Evolutionary conservation across 2,113 vertebrate genomes (phyloP), one percentile per base, ranked within the genome.

Genomic region (Trichomycterus rosablanca): DNA sequence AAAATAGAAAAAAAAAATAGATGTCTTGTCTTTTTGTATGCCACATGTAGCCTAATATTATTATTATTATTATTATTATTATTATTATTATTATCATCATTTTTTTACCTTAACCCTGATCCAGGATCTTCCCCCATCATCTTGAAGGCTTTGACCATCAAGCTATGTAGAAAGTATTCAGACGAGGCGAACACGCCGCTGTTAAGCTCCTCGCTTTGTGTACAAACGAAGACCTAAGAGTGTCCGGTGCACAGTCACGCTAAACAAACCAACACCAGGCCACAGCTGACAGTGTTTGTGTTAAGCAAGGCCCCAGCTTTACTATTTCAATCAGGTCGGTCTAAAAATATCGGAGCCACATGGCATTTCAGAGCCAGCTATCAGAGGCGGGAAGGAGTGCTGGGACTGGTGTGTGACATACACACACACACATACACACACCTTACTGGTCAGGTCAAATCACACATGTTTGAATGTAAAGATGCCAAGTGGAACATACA

Each of bases 331-430:
- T 85, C 78, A 69, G 75, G 74, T 75, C 40, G 6, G 44, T 83
- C 92, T 93, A 93, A 90, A 93, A 93, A 95, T 93, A 97, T 86
- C 82, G 48, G 68, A 80, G 89, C 89, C 87, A 78, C 91, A 89
- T 88, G 82, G 83, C 84, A 86, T 88, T 91, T 87, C 84, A 59
- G 51, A 67, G 37, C 74, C 78, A 59, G 74, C 80, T 84, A 86
- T 70, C 62, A 76, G 51, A 69, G n/a, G n/a, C n/a, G n/a, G n/a
- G n/a, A n/a, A n/a, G n/a, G n/a, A n/a, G n/a, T n/a, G n/a, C n/a
- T n/a, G n/a, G n/a, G n/a, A n/a, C n/a, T n/a, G n/a, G n/a, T n/a
- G n/a, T n/a, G n/a, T n/a, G n/a, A n/a, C n/a, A n/a, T n/a, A n/a
- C n/a, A n/a, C n/a, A n/a, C n/a, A n/a, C n/a, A n/a, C n/a, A n/a